Conservation (phyloP, 2,113 vertebrate genomes). For the Perognathus longimembris region DNA sequence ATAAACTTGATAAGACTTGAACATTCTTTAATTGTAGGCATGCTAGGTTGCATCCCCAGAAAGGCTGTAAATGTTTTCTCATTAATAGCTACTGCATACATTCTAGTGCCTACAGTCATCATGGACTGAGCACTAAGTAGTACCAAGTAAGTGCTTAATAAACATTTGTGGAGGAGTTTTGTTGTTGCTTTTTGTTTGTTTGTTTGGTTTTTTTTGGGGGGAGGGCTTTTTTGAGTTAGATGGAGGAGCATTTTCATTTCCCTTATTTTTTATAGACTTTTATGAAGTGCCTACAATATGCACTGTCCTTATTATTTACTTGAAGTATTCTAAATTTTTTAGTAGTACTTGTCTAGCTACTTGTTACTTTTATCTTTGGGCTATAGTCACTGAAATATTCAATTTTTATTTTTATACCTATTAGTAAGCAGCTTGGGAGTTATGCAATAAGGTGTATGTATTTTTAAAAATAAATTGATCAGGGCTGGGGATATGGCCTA, state of each 20-base stretch:
- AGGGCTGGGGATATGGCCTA: too few relatives aligned
- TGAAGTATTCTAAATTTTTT: not conserved
- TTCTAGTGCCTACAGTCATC: not conserved
- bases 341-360: not conserved
- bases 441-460: not conserved
- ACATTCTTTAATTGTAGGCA: not conserved
- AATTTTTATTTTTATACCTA: not conserved
- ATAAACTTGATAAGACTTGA: not conserved
- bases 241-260: not conserved
- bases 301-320: not conserved
- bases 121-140: not conserved
- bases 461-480: conserved; percentile 28
- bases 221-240: not conserved
- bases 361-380: not conserved
- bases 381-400: not conserved
- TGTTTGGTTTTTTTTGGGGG: too few relatives aligned
- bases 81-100: not conserved
- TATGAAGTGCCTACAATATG: not conserved
- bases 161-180: too few relatives aligned
- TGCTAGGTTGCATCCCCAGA: not conserved
- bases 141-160: not conserved
- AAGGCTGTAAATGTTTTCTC: not conserved
- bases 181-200: not conserved
- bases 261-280: conserved; percentile 38
- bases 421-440: not conserved